phyloP scores from a whole-genome alignment of 2,888 invertebrate species.

The Parnassius orleans region DNA sequence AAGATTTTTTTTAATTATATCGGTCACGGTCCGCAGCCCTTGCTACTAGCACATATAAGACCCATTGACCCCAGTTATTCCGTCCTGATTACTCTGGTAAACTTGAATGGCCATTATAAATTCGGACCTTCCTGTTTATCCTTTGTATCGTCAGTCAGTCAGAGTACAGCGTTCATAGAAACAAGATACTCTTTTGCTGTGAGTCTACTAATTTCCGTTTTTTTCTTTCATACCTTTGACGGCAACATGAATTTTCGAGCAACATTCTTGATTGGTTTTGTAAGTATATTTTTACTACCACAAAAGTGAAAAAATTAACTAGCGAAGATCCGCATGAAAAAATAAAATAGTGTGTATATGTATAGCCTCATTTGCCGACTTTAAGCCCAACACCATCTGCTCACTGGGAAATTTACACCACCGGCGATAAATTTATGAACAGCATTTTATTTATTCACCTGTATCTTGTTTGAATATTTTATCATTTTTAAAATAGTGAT shows the following conservation, averaged over 20 bases:
- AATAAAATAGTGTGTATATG: too few species aligned
- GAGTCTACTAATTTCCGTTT: not conserved
- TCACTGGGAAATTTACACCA: too few species aligned
- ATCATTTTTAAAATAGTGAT: too few species aligned
- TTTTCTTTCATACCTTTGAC: conserved; percentile 7
- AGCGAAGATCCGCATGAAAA: too few species aligned
- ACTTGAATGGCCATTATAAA: conserved; percentile 54
- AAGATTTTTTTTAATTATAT: too few species aligned
- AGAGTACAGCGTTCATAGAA: conserved; percentile 42
- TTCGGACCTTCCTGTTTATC: conserved; percentile 61
- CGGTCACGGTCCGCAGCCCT: conserved; percentile 23
- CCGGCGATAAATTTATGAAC: too few species aligned
- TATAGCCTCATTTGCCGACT: too few species aligned
- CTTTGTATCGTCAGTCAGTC: conserved; percentile 57
- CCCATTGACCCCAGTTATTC: conserved; percentile 44
- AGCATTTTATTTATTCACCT: too few species aligned
- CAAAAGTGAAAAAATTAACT: too few species aligned
- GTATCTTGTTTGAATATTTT: too few species aligned
- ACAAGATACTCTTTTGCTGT: conserved; percentile 32
- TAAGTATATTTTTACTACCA: conserved; percentile 11
- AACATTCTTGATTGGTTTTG: conserved; percentile 30
- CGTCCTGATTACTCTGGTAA: conserved; percentile 44
- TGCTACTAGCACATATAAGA: conserved; percentile 15
- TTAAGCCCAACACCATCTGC: too few species aligned
- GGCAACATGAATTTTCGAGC: conserved; percentile 51